phyloP scores from a whole-genome alignment of 2,113 vertebrate species.

The Herpetotheres cachinnans region DNA sequence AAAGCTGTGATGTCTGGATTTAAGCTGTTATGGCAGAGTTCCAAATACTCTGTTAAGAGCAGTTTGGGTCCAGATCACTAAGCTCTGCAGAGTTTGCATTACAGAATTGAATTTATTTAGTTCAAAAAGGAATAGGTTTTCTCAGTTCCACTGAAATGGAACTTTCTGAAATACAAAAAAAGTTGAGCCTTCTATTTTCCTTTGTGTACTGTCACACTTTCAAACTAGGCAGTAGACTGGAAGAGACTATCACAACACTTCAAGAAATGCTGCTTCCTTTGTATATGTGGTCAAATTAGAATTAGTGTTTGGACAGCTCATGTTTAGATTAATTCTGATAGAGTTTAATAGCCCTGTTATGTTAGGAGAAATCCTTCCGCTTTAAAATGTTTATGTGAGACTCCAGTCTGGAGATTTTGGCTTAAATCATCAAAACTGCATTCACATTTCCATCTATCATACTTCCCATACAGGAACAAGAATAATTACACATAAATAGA shows the following conservation, averaged over 20 bases:
- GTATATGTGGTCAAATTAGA: neutral
- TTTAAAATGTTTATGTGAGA: neutral
- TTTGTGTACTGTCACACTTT: neutral
- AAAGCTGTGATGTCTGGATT: neutral
- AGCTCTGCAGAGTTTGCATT: neutral
- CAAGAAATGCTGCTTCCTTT: neutral
- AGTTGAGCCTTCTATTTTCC: neutral
- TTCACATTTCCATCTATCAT: neutral
- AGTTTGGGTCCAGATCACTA: neutral
- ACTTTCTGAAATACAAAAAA: neutral
- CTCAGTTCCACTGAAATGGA: neutral
- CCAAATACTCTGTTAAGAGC: neutral
- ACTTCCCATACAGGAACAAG: neutral
- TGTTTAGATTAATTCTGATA: neutral
- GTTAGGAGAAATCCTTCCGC: neutral
- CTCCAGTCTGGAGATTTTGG: neutral
- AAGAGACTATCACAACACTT: neutral
- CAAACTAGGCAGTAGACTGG: neutral
- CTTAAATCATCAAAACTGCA: neutral
- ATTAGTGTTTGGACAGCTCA: neutral
- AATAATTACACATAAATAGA: neutral
- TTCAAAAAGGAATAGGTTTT: neutral
- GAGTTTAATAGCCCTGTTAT: neutral
- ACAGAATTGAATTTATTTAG: neutral
- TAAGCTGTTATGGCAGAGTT: neutral